Percentiles rank a stretch among this genome's conserved stretches.
These are phyloP conservation scores for Erebia palarica DNA, from an alignment of 2,888 invertebrate genomes.

Conservation along the genomic window DNA sequence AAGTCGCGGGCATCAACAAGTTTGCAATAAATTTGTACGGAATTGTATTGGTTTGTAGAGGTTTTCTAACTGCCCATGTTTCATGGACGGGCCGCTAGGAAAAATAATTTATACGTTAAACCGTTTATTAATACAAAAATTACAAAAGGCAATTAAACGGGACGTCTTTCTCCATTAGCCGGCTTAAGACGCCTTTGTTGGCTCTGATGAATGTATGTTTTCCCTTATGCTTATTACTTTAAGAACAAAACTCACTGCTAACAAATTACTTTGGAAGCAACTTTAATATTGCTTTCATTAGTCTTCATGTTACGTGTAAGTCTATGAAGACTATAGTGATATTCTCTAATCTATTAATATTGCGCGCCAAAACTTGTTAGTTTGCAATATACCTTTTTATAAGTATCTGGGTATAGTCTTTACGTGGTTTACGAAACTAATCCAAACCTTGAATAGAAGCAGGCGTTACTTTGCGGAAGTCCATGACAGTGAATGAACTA, in stretches of 20 bases:
- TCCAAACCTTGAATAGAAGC: too few relatives aligned
- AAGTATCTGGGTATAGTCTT: too few relatives aligned
- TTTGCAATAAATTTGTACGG: background rate
- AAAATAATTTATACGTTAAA: conserved; percentile 73
- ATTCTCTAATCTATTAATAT: too few relatives aligned
- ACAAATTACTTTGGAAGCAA: background rate
- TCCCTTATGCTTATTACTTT: conserved; percentile 45
- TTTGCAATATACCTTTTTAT: too few relatives aligned
- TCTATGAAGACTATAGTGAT: too few relatives aligned
- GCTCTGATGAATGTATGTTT: conserved; percentile 69
- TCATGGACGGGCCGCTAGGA: conserved; percentile 59
- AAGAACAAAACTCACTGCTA: conserved; percentile 21
- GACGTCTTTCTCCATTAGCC: conserved; percentile 76
- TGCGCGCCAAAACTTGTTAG: too few relatives aligned
- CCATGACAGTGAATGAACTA: too few relatives aligned
- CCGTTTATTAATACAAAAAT: conserved; percentile 73
- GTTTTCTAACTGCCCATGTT: conserved; percentile 56
- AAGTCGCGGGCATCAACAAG: background rate
- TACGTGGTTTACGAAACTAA: too few relatives aligned
- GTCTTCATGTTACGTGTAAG: background rate
- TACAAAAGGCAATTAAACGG: conserved; percentile 77
- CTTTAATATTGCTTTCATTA: background rate
- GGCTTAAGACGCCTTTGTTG: conserved; percentile 65
- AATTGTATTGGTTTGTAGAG: conserved; percentile 49
- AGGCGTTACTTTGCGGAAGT: too few relatives aligned